These are phyloP conservation scores for Lissonota sp. DNA, from an alignment of 2,888 invertebrate genomes.

Conservation along the genomic window DNA sequence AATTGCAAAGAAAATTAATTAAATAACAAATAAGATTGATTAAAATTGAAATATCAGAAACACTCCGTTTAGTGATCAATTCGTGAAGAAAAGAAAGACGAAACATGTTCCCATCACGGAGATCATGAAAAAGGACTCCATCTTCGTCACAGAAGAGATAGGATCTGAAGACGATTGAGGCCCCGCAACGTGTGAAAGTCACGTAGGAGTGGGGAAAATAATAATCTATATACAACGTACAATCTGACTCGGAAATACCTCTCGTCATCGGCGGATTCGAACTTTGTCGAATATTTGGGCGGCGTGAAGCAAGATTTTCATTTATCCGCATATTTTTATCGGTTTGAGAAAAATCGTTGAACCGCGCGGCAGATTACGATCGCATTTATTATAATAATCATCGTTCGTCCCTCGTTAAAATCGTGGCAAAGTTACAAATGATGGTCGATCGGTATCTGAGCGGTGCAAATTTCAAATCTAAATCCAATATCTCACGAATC, in stretches of 20 bases:
- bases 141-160: slow-evolving; percentile 60
- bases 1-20: too few relatives aligned
- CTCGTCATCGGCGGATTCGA: slow-evolving; percentile 9
- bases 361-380: slow-evolving; percentile 26
- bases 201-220: slow-evolving; percentile 19
- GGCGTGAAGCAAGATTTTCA: slow-evolving; percentile 21
- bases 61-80: too few relatives aligned
- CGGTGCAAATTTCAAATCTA: slow-evolving; percentile 72
- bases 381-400: slow-evolving; percentile 15
- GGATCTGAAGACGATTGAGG: slow-evolving; percentile 36
- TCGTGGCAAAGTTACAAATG: slow-evolving; percentile 60
- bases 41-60: too few relatives aligned
- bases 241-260: slow-evolving; percentile 14
- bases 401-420: slow-evolving; percentile 37
- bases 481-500: slow-evolving; percentile 79
- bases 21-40: too few relatives aligned
- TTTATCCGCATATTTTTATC: slow-evolving; percentile 14
- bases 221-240: slow-evolving; percentile 3
- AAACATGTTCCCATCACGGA: neutral
- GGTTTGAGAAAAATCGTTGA: slow-evolving; percentile 29
- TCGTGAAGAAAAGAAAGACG: neutral
- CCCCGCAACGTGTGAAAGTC: slow-evolving; percentile 48
- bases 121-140: slow-evolving; percentile 24
- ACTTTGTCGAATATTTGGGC: neutral
- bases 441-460: slow-evolving; percentile 50